Evolutionary conservation across 1,140 invertebrate genomes (phyloP), one percentile per base, ranked within the genome.

Genomic region (Aphelenchoides besseyi): DNA sequence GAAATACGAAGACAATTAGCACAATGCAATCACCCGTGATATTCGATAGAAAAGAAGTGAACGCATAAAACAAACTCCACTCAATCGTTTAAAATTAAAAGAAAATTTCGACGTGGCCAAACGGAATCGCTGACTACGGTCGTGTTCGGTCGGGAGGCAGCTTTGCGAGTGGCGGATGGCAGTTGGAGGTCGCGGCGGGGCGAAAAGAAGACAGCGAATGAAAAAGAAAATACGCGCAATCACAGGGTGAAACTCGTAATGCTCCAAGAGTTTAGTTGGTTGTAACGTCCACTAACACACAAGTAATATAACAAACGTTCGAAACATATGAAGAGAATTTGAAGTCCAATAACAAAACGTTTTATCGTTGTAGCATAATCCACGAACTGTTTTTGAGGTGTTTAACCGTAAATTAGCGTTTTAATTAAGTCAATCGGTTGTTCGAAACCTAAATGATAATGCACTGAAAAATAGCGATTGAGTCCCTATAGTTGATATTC

Each of bases 171-270:
- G 41, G 55, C 55, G 55, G 18, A 59, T 8, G 5, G 55, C 55
- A 28, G 18, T 5, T 23, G 55, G 55, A 59, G 41, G 41, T 48
- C 41, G 41, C 41, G 23, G 41, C 41, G 41, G 41, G 41, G 12
- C 41, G 55, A 59, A 28, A 23, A 59, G 55, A 59, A 18, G n/a
- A n/a, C n/a, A 59, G 55, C 55, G 5, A 59, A 23, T 33, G 55
- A 8, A 8, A 8, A 8, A 59, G 18, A 59, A 59, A 59, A 33
- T 23, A 23, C 12, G 32, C 5, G 18, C 26, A 12, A 8, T 23
- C 5, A 59, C 5, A 5, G 18, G 55, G 18, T 23, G 41, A 23
- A 48, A 48, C 41, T 23, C 41, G 12, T 23, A 12, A 48, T 48
- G 41, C 23, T 48, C 41, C n/a, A n/a, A n/a, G n/a, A n/a, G n/a